Conservation (phyloP, 2,797 vertebrate species). For the Danionella dracula region DNA sequence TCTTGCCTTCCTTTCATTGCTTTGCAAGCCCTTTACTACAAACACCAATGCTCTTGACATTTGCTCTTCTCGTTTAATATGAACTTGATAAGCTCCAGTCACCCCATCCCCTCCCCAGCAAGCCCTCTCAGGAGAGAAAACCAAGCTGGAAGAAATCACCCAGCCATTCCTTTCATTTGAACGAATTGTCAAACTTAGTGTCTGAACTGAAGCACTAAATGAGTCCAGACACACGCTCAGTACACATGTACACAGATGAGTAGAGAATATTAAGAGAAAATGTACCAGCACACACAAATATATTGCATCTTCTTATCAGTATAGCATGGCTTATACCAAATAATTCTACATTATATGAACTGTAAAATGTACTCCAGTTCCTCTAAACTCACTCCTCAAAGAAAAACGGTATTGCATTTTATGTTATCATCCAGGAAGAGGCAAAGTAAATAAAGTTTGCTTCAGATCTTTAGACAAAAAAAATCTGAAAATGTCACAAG, state of each 20-base stretch:
- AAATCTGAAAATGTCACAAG: too few relatives aligned
- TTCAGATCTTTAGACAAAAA: too few relatives aligned
- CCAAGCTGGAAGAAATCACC: slow-evolving; percentile 12
- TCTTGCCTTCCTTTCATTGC: not conserved
- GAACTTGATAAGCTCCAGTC: slow-evolving; percentile 13
- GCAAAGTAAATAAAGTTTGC: too few relatives aligned
- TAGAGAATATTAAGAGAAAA: not conserved
- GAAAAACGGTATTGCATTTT: too few relatives aligned
- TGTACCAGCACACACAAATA: not conserved
- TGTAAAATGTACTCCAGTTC: too few relatives aligned
- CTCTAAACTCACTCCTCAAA: too few relatives aligned
- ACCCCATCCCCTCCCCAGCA: not conserved
- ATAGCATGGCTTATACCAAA: too few relatives aligned
- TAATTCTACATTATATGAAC: too few relatives aligned
- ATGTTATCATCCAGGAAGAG: too few relatives aligned
- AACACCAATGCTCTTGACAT: slow-evolving; percentile 11
- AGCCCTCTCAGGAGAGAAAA: not conserved
- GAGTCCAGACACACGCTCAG: not conserved
- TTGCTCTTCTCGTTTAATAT: slow-evolving; percentile 11
- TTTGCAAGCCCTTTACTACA: slow-evolving; percentile 2
- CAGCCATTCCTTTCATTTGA: not conserved
- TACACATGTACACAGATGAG: not conserved
- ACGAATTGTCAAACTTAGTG: not conserved
- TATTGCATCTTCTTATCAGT: too few relatives aligned
- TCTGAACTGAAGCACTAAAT: slow-evolving; percentile 14